A percentile compares a stretch with the other conserved stretches of the same genome.
Conservation (phyloP, 2,797 vertebrate genomes). For the Staurois parvus region DNA sequence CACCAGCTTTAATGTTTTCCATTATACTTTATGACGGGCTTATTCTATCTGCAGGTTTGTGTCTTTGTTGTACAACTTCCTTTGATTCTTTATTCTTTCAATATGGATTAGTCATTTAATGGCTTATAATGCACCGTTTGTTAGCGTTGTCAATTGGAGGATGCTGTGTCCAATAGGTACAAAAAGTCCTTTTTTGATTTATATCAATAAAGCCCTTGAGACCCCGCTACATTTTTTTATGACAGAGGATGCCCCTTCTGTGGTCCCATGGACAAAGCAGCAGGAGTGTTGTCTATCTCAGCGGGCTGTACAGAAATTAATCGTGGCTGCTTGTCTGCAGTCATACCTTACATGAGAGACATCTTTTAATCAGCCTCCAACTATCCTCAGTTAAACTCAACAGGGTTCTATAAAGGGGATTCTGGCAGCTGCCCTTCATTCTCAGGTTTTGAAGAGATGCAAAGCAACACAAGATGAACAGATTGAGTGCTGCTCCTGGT, state of each 20-base stretch:
- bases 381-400: constrained; percentile 50
- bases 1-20: constrained; percentile 46
- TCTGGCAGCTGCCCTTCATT: constrained; percentile 39
- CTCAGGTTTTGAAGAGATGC: constrained; percentile 33
- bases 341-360: constrained; percentile 55
- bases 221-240: constrained; percentile 44
- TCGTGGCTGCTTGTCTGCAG: constrained; percentile 55
- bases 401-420: constrained; percentile 43
- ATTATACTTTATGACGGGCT: constrained; percentile 53
- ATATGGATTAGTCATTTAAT: constrained; percentile 61
- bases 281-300: constrained; percentile 55
- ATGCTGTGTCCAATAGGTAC: constrained; percentile 48
- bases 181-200: constrained; percentile 55
- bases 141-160: constrained; percentile 45
- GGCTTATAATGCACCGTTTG: constrained; percentile 53
- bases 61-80: constrained; percentile 49
- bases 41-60: constrained; percentile 46
- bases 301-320: constrained; percentile 56
- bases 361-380: constrained; percentile 58
- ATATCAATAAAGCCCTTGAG: constrained; percentile 54
- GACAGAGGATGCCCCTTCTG: constrained; percentile 39
- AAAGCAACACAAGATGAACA: constrained; percentile 31
- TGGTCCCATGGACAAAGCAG: constrained; percentile 51
- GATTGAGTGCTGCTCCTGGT: background rate
- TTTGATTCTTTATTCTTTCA: constrained; percentile 61